These are phyloP conservation scores for Thalassophryne amazonica DNA, from an alignment of 2,797 vertebrate genomes.

Conservation along the genomic window DNA sequence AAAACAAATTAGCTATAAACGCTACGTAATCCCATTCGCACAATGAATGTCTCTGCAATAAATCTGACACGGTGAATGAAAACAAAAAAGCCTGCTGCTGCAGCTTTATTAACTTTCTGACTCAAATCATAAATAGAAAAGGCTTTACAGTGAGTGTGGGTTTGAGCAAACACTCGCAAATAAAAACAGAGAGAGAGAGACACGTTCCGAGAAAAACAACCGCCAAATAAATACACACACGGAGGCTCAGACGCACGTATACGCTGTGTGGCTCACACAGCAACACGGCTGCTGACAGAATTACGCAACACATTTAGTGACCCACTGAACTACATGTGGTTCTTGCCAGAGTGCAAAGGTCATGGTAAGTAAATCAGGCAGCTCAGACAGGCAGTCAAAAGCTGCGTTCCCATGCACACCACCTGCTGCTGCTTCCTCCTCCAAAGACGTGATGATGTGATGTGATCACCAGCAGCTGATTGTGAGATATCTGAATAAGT, in stretches of 20 bases:
- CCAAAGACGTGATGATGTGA: no score
- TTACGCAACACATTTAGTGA: slow-evolving; percentile 56
- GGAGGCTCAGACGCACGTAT: not conserved
- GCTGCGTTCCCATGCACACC: slow-evolving; percentile 15
- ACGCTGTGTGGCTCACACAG: not conserved
- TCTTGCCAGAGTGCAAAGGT: slow-evolving; percentile 60
- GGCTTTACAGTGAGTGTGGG: not conserved
- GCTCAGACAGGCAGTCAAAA: slow-evolving; percentile 35
- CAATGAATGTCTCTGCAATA: slow-evolving; percentile 17
- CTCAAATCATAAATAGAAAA: slow-evolving; percentile 14
- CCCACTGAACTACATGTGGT: slow-evolving; percentile 61
- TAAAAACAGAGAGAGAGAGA: not conserved
- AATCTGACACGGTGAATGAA: slow-evolving; percentile 35
- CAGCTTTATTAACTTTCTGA: slow-evolving; percentile 25
- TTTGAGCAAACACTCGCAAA: not conserved
- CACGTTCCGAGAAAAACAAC: not conserved
- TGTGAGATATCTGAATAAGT: no score
- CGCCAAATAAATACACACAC: not conserved
- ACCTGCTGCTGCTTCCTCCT: slow-evolving; percentile 1
- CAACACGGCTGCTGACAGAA: slow-evolving; percentile 20
- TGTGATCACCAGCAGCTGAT: no score
- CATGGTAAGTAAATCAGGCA: slow-evolving; percentile 29
- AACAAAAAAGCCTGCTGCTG: slow-evolving; percentile 29
- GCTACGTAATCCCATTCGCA: slow-evolving; percentile 14
- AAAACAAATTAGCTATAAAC: slow-evolving; percentile 46